Conservation (phyloP, 2,888 invertebrate species). For the Callimorpha dominula region DNA sequence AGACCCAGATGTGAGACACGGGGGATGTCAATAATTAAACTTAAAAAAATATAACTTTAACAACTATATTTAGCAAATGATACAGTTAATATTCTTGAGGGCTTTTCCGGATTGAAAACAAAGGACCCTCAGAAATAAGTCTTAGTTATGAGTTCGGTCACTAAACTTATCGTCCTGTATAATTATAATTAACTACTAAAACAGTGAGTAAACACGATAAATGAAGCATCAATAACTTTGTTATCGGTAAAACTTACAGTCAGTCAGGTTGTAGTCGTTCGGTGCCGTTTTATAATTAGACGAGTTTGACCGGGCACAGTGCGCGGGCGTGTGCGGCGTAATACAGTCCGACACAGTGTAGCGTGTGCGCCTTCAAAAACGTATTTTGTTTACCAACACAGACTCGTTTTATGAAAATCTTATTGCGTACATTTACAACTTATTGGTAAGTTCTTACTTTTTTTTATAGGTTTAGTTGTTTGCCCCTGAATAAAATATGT, state of each 20-base stretch:
- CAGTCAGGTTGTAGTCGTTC: slow-evolving; percentile 9
- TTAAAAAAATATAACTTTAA: no score
- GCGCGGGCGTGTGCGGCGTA: slow-evolving; percentile 42
- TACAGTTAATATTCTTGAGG: neutral
- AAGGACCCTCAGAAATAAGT: slow-evolving; percentile 10
- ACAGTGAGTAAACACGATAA: slow-evolving; percentile 5
- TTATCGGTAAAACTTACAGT: slow-evolving; percentile 40
- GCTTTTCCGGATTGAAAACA: slow-evolving; percentile 1
- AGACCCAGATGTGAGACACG: no score
- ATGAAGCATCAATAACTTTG: slow-evolving; percentile 28
- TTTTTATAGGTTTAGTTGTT: neutral
- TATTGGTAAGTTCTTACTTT: slow-evolving; percentile 27
- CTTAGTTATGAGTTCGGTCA: slow-evolving; percentile 7
- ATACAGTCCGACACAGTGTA: slow-evolving; percentile 28
- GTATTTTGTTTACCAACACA: slow-evolving; percentile 64
- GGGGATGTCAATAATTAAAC: no score
- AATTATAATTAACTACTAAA: slow-evolving; percentile 10
- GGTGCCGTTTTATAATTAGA: slow-evolving; percentile 55
- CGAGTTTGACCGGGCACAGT: slow-evolving; percentile 40
- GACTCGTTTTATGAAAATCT: slow-evolving; percentile 15
- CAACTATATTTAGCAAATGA: no score
- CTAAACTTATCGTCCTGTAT: neutral
- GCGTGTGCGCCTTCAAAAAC: slow-evolving; percentile 42
- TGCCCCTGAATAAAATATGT: neutral
- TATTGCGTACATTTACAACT: neutral